These are phyloP conservation scores for Sitta carolinensis DNA, from an alignment of 2,797 vertebrate species.

Conservation along the genomic window DNA sequence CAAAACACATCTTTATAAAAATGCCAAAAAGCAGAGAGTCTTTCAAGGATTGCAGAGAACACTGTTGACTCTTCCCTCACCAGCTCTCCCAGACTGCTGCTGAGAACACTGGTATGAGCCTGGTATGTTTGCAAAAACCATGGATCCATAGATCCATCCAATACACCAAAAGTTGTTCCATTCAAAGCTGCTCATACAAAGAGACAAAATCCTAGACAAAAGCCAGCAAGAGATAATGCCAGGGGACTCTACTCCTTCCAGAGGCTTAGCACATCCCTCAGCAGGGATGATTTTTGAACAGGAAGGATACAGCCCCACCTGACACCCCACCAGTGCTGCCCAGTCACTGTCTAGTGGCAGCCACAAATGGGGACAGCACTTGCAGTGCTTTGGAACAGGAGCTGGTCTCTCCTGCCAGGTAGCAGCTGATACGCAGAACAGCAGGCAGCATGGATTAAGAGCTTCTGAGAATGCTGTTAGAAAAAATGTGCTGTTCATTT, in stretches of 20 bases:
- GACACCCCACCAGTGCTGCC: neutral
- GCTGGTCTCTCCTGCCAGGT: neutral
- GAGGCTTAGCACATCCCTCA: neutral
- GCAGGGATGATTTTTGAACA: neutral
- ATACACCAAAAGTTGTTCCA: neutral
- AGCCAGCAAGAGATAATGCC: neutral
- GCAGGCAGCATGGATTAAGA: neutral
- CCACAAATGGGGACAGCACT: rapidly evolving
- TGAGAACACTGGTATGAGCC: rapidly evolving
- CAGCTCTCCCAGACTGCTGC: neutral
- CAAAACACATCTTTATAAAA: neutral
- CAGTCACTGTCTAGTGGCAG: neutral
- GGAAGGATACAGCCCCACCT: rapidly evolving
- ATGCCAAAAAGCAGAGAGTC: neutral
- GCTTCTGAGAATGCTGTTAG: neutral
- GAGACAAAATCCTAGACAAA: neutral
- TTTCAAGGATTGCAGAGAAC: neutral
- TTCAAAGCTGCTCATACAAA: neutral
- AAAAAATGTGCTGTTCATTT: neutral
- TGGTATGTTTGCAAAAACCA: neutral
- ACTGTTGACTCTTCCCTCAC: neutral
- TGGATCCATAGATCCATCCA: neutral
- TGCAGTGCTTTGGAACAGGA: neutral
- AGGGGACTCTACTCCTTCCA: neutral
- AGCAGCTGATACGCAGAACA: neutral